A percentile compares a stretch with the other conserved stretches of the same genome.
phyloP scores from a whole-genome alignment of 2,888 invertebrate species.

The Clivina fossor region DNA sequence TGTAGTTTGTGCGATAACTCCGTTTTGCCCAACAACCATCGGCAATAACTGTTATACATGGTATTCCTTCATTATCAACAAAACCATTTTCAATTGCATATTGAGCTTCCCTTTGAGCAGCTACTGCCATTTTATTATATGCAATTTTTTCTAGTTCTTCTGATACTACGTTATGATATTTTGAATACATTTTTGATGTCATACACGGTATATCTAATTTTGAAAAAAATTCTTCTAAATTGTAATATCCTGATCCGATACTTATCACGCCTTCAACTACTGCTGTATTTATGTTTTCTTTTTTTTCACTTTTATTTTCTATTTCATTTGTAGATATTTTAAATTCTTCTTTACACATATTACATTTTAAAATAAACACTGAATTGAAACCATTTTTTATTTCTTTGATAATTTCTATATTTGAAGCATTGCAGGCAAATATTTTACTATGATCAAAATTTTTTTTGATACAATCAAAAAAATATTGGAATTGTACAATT shows the following conservation, averaged over 20 bases:
- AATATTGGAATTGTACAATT: too few relatives aligned
- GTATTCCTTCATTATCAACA: constrained; percentile 1
- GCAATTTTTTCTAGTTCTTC: not conserved
- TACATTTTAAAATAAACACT: not conserved
- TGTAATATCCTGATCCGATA: not conserved
- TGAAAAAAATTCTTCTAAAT: constrained; percentile 5
- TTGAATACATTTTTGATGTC: not conserved
- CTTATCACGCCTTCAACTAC: not conserved
- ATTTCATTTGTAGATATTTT: too few relatives aligned
- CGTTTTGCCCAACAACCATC: constrained; percentile 4
- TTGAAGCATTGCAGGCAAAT: too few relatives aligned
- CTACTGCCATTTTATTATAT: not conserved
- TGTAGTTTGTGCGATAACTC: constrained; percentile 1
- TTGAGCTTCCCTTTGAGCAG: not conserved
- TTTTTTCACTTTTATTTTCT: too few relatives aligned
- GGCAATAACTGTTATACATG: constrained; percentile 3
- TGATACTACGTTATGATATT: not conserved
- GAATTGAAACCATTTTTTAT: constrained; percentile 2
- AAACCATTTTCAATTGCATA: not conserved
- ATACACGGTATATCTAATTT: constrained; percentile 4
- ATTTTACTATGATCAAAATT: too few relatives aligned
- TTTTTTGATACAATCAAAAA: too few relatives aligned
- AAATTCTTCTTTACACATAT: constrained; percentile 1
- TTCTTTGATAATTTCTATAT: not conserved
- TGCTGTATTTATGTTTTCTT: too few relatives aligned